Evolutionary conservation across 2,797 vertebrate species (phyloP), one percentile per base, ranked within the genome.

Genomic region (Poecilia picta): DNA sequence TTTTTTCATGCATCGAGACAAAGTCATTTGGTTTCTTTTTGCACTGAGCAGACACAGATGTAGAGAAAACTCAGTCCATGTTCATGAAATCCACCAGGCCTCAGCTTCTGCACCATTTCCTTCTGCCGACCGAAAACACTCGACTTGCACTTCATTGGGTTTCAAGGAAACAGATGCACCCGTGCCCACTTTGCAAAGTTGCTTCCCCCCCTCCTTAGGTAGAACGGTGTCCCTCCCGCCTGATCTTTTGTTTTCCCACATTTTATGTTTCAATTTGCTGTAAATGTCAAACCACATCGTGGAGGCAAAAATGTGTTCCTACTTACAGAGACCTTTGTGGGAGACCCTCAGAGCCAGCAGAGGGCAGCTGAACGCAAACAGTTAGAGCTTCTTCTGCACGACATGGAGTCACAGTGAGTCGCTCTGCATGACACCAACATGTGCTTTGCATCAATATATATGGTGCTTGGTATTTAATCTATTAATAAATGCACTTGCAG

Each of bases 281-380:
- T 49, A 49, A 66, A 57, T 8, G 23, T 66, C n/a, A 74, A 31
- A 77, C 16, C 6, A 2, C 70, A 55, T 64, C 39, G 36, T 23
- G 8, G 6, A 33, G 45, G 46, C 57, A 70, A 33, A 59, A 77
- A 31, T 41, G n/a, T 31, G 49, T 23, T 55, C 15, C 23, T 75
- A 53, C 43, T 25, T 62, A 25, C 20, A 76, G 28, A 74, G n/a
- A 77, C 81, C 51, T 10, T 15, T 83, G 85, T 83, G 89, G 81
- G 55, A 12, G 72, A 43, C 36, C 75, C n/a, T 57, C 13, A 78
- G 41, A 72, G 71, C 92, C 93, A 91, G 88, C 83, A 94, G 93
- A 90, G 88, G 92, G 90, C 92, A 85, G 86, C 77, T 89, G 83
- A 83, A 86, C 66, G 83, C 88, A 81, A 85, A 81, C 12, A n/a